Conservation (phyloP, 23 tunicate species). For the Styela plicata region DNA sequence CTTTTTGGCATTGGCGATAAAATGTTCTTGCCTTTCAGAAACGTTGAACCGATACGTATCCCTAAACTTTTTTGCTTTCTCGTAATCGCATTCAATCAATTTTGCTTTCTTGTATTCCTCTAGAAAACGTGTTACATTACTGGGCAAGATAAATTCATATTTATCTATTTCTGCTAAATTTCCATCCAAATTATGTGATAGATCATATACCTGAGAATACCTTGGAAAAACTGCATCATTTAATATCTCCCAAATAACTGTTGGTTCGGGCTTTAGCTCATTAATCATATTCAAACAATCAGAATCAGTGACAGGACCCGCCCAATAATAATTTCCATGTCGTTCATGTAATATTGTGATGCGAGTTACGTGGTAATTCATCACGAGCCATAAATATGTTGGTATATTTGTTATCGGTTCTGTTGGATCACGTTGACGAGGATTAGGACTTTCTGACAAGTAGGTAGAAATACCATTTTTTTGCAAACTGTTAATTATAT, state of each 20-base stretch:
- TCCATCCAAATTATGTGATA: too few relatives aligned
- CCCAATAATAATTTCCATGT: too few relatives aligned
- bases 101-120: constrained; percentile 44
- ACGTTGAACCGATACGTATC: background rate
- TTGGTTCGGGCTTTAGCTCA: constrained; percentile 46
- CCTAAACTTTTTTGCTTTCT: constrained; percentile 31
- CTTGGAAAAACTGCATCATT: constrained; percentile 73
- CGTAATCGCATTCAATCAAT: constrained; percentile 61
- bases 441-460: constrained; percentile 42
- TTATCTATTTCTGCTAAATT: constrained; percentile 30
- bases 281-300: constrained; percentile 36
- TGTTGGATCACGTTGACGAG: constrained; percentile 7
- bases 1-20: constrained; percentile 21
- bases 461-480: constrained; percentile 42
- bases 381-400: constrained; percentile 68
- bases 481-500: constrained; percentile 32
- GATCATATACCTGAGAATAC: constrained; percentile 74
- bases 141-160: too few relatives aligned
- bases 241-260: constrained; percentile 61
- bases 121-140: too few relatives aligned
- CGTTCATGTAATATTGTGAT: too few relatives aligned
- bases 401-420: constrained; percentile 26
- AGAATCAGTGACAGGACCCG: too few relatives aligned
- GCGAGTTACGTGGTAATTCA: constrained; percentile 67
- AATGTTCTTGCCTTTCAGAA: constrained; percentile 13